A percentile compares a stretch with the other conserved stretches of the same genome.
Evolutionary conservation across 2,888 invertebrate genomes (phyloP).

Genomic region (Cheilosia grossa): DNA sequence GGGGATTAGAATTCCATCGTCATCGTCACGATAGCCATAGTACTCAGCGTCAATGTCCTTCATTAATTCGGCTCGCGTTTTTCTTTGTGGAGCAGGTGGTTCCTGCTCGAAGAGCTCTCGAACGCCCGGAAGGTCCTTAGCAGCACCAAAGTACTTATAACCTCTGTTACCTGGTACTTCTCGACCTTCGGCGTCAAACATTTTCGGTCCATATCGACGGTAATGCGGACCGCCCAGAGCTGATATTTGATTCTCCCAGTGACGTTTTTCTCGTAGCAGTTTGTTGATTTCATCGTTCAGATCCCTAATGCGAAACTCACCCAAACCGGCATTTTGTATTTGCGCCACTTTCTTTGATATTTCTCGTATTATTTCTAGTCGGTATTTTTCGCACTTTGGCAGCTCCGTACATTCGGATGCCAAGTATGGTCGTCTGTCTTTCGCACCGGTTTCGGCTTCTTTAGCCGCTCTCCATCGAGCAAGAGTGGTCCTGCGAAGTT

Average conservation of each 20-base stretch:
- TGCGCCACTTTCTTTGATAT: slow-evolving; percentile 99
- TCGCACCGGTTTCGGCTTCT: slow-evolving; percentile 93
- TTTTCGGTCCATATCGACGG: slow-evolving; percentile 94
- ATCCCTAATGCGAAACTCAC: slow-evolving; percentile 98
- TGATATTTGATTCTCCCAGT: slow-evolving; percentile 99
- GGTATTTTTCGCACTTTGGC: slow-evolving; percentile 97
- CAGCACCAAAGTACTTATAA: slow-evolving; percentile 99
- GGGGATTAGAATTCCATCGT: slow-evolving; percentile 97
- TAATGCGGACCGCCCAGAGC: slow-evolving; percentile 98
- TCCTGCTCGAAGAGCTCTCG: slow-evolving; percentile 98
- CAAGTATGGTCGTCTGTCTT: slow-evolving; percentile 95
- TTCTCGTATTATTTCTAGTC: slow-evolving; percentile 98
- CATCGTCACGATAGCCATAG: slow-evolving; percentile 99
- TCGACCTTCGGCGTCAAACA: slow-evolving; percentile 96
- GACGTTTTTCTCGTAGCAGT: slow-evolving; percentile 95
- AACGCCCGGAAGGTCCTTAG: slow-evolving; percentile 98
- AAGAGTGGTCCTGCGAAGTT: slow-evolving; percentile 90
- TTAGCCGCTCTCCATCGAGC: slow-evolving; percentile 99
- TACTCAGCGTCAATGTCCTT: slow-evolving; percentile 99
- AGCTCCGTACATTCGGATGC: slow-evolving; percentile 97
- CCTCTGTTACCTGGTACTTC: slow-evolving; percentile 99
- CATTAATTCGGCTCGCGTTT: slow-evolving; percentile 98
- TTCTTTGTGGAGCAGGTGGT: slow-evolving; percentile 94
- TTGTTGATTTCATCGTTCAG: slow-evolving; percentile 99
- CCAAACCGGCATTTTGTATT: slow-evolving; percentile 99